Evolutionary conservation across 2,888 invertebrate genomes (phyloP).

Genomic region (Acheta domesticus): DNA sequence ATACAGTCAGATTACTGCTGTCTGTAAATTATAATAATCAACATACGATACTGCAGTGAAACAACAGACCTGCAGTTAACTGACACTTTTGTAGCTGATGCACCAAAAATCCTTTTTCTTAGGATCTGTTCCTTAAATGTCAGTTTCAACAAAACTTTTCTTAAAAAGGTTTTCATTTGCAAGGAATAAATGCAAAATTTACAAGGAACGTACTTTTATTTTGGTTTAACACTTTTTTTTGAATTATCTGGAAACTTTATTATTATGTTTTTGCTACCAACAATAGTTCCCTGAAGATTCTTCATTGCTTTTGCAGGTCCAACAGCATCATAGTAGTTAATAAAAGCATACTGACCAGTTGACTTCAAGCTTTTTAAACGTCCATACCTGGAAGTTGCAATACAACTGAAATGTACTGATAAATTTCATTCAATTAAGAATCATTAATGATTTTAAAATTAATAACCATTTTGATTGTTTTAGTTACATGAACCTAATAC

Average conservation of each 20-base stretch:
- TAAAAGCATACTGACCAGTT: slow-evolving; percentile 22
- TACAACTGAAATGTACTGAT: background rate
- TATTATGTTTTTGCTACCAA: slow-evolving; percentile 27
- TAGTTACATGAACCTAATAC: too few species aligned
- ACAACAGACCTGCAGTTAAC: too few species aligned
- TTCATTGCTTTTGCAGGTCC: slow-evolving; percentile 30
- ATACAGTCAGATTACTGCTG: too few species aligned
- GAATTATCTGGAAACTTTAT: slow-evolving; percentile 26
- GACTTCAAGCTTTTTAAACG: slow-evolving; percentile 25
- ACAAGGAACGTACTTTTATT: background rate
- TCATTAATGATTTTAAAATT: background rate
- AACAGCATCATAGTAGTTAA: slow-evolving; percentile 23
- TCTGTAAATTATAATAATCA: too few species aligned
- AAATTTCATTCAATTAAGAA: too few species aligned
- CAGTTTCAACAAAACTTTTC: background rate
- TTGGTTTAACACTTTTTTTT: background rate
- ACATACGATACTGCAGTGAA: too few species aligned
- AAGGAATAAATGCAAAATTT: background rate
- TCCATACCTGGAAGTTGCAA: slow-evolving; percentile 28
- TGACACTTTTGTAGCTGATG: too few species aligned
- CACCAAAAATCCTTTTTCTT: too few species aligned
- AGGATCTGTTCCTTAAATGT: too few species aligned
- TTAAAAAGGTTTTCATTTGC: background rate
- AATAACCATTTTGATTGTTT: too few species aligned
- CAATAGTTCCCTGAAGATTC: slow-evolving; percentile 23